These are phyloP conservation scores for Bhutanitis thaidina DNA, from an alignment of 2,888 invertebrate genomes.

Conservation along the genomic window DNA sequence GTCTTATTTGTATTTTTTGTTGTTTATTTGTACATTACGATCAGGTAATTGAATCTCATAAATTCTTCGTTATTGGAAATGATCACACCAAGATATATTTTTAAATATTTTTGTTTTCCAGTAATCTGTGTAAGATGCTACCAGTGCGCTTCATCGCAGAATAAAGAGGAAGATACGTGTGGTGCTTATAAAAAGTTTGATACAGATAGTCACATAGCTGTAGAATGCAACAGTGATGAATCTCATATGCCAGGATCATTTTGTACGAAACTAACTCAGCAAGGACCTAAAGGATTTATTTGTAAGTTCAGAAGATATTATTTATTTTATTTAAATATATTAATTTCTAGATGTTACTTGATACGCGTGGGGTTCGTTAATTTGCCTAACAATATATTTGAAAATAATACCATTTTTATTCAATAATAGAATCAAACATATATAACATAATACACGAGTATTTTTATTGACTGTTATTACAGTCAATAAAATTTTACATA, in stretches of 20 bases:
- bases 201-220: constrained; percentile 89
- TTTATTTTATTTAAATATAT: not conserved
- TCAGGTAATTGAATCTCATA: constrained; percentile 26
- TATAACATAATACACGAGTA: no score
- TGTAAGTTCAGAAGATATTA: constrained; percentile 83
- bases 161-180: constrained; percentile 89
- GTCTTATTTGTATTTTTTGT: constrained; percentile 21
- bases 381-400: no score
- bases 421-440: no score
- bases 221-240: constrained; percentile 96
- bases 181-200: constrained; percentile 94
- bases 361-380: no score
- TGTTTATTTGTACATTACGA: constrained; percentile 29
- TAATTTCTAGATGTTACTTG: no score
- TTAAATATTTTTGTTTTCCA: constrained; percentile 42
- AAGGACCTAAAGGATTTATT: constrained; percentile 95
- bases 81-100: not conserved
- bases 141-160: constrained; percentile 94
- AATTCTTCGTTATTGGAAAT: not conserved
- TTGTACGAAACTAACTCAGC: constrained; percentile 96
- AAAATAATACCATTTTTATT: no score
- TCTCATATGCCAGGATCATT: constrained; percentile 97
- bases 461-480: no score
- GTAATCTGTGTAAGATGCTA: constrained; percentile 91
- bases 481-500: no score